These are phyloP conservation scores for Paguma larvata DNA, from an alignment of 2,797 vertebrate species.

Conservation along the genomic window DNA sequence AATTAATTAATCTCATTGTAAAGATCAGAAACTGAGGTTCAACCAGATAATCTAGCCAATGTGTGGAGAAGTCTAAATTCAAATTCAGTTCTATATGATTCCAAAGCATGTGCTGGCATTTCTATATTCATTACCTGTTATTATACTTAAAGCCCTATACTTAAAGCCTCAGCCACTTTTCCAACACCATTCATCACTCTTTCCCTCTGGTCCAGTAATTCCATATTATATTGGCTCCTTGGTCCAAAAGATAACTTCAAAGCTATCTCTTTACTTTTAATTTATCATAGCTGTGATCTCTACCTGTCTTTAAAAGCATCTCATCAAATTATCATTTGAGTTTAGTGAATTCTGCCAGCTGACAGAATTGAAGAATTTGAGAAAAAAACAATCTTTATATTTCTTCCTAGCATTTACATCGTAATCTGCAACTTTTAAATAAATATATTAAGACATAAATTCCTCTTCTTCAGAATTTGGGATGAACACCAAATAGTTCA, in stretches of 20 bases:
- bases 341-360: not conserved
- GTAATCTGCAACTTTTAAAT: not conserved
- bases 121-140: not conserved
- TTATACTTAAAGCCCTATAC: not conserved
- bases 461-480: slow-evolving; percentile 40
- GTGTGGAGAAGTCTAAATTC: not conserved
- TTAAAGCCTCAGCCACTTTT: not conserved
- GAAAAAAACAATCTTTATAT: not conserved
- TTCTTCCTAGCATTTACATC: not conserved
- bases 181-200: not conserved
- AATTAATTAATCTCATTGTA: not conserved
- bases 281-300: not conserved
- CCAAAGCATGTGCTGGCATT: not conserved
- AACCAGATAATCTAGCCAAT: not conserved
- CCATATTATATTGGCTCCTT: not conserved
- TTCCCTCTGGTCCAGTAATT: not conserved
- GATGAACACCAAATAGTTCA: not conserved
- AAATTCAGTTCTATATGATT: not conserved
- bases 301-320: not conserved
- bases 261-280: not conserved
- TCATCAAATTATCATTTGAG: not conserved
- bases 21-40: slow-evolving; percentile 9
- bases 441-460: not conserved
- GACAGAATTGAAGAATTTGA: not conserved
- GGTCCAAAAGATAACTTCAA: slow-evolving; percentile 20